phyloP scores from a whole-genome alignment of 2,888 invertebrate genomes.

The Pristionchus fissidentatus region DNA sequence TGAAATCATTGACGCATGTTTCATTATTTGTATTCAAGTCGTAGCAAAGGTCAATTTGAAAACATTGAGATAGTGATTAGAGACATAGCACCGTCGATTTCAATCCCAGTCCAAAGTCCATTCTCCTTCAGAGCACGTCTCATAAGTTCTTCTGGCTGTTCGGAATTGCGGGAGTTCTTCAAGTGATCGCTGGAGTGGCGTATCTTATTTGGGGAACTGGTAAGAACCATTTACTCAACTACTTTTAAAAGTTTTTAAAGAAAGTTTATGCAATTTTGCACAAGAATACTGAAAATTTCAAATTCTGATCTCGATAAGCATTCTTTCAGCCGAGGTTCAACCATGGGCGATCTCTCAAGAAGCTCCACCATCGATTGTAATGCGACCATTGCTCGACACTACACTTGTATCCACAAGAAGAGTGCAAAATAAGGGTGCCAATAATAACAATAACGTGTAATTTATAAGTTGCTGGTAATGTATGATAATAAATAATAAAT shows the following conservation, averaged over 20 bases:
- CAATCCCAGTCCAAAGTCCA: too few relatives aligned
- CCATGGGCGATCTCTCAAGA: background rate
- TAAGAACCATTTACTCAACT: background rate
- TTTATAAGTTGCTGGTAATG: too few relatives aligned
- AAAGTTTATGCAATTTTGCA: too few relatives aligned
- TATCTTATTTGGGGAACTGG: constrained; percentile 41
- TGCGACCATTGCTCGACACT: background rate
- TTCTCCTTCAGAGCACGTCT: background rate
- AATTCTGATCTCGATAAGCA: too few relatives aligned
- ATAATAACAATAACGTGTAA: too few relatives aligned
- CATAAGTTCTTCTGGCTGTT: constrained; percentile 29
- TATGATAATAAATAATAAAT: too few relatives aligned
- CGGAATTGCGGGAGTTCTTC: constrained; percentile 9
- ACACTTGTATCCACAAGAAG: too few relatives aligned
- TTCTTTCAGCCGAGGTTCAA: constrained; percentile 17
- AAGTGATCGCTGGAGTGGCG: background rate
- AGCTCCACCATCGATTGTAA: background rate
- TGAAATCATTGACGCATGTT: background rate
- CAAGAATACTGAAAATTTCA: background rate
- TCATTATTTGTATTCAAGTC: background rate
- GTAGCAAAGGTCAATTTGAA: background rate
- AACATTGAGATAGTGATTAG: too few relatives aligned
- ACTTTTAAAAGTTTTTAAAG: background rate
- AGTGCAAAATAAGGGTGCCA: too few relatives aligned
- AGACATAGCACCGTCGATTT: too few relatives aligned